These are phyloP conservation scores for Patella vulgata DNA, from an alignment of 1,140 invertebrate genomes.

Conservation along the genomic window DNA sequence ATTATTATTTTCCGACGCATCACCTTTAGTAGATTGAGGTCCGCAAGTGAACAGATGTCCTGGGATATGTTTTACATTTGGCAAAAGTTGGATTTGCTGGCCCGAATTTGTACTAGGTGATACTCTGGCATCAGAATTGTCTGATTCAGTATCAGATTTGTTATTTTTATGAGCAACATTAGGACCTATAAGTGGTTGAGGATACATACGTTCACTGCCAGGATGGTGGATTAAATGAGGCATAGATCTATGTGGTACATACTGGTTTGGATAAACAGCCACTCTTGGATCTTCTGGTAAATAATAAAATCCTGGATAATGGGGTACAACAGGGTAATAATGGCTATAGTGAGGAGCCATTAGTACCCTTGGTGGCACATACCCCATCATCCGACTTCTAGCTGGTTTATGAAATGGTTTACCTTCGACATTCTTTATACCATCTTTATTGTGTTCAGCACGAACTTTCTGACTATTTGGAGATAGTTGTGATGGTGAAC, in stretches of 20 bases:
- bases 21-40: constrained; percentile 12
- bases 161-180: too few species aligned
- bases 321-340: constrained; percentile 24
- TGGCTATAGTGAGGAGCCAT: constrained; percentile 15
- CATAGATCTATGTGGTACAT: constrained; percentile 12
- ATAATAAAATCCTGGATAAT: constrained; percentile 28
- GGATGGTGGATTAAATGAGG: constrained; percentile 22
- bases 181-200: background rate
- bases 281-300: constrained; percentile 28
- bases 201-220: background rate
- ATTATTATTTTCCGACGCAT: constrained; percentile 27
- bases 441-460: background rate
- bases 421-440: background rate
- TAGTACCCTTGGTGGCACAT: constrained; percentile 19
- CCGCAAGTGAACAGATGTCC: constrained; percentile 37
- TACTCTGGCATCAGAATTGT: too few species aligned
- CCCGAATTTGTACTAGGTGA: constrained; percentile 8
- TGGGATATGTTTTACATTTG: constrained; percentile 57
- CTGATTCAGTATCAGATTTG: too few species aligned
- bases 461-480: constrained; percentile 1
- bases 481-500: background rate
- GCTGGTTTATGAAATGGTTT: constrained; percentile 3
- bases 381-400: constrained; percentile 26
- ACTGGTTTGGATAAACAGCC: constrained; percentile 9
- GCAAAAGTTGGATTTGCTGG: constrained; percentile 52